phyloP scores from a whole-genome alignment of 2,113 vertebrate species.

The Gambusia affinis region DNA sequence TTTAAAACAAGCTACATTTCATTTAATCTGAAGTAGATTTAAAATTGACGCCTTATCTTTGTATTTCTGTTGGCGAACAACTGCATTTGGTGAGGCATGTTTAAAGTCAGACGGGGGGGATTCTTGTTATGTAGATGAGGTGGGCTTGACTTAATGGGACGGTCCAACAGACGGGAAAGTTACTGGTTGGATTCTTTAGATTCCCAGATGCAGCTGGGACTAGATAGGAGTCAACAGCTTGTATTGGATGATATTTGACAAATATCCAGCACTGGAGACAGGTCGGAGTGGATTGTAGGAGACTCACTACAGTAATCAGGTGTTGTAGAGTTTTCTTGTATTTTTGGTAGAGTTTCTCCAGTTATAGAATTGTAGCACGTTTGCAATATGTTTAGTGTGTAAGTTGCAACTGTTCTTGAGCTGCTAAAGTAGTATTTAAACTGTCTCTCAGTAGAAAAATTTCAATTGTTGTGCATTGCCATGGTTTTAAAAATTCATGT shows the following conservation, averaged over 20 bases:
- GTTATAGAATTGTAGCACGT: neutral
- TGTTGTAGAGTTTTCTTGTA: neutral
- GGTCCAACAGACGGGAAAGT: neutral
- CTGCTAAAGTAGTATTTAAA: no score
- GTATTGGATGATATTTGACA: neutral
- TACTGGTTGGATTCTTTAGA: slow-evolving; percentile 4
- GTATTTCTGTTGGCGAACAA: neutral
- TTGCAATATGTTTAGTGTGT: neutral
- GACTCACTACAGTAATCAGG: neutral
- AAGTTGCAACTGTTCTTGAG: neutral
- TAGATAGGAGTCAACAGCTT: neutral
- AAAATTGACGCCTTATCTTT: neutral
- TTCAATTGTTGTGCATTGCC: no score
- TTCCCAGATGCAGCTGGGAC: slow-evolving; percentile 6
- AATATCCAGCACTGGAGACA: neutral
- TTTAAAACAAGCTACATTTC: neutral
- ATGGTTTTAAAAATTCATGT: neutral
- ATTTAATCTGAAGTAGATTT: neutral
- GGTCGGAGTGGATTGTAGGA: neutral
- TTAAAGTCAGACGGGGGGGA: neutral
- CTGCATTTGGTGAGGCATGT: neutral
- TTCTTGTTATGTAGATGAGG: slow-evolving; percentile 29
- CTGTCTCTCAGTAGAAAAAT: no score
- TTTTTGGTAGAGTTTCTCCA: neutral
- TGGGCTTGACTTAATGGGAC: slow-evolving; percentile 7